Base-by-base conservation (phyloP, 35 echinoderm and acorn worm species). In the Lytechinus variegatus region DNA sequence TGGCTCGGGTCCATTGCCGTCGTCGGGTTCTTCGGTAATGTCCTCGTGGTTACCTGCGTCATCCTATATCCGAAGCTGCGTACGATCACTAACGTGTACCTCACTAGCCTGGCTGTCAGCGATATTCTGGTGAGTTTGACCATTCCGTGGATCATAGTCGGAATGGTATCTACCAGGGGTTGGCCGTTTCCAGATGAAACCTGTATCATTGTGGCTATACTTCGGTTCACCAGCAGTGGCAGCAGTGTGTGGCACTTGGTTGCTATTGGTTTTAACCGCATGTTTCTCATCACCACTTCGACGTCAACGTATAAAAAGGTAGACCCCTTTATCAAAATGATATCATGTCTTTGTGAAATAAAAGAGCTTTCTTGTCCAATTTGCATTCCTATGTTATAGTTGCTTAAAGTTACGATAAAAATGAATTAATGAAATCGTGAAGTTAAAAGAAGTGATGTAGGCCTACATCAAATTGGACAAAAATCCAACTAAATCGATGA, bases 41-140 rank as follows among this genome's bases (percentile, higher is more conserved):
- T 24, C 44, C 86, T 99, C 54, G 98, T 99, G 24, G 97, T 99
- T 13, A 4, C 96, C 10, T 57, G 97, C 8, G 98, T 99, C 19
- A 86, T 94, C 54, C n/a, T 99, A 10, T 97, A 93, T 54, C 94
- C 95, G 16, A 96, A 96, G 95, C 91, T 99, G 55, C 95, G 97
- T 52, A 99, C 98, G 21, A 97, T 95, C 6, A 98, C 98, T 7
- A 99, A 99, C 54, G 97, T 99, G 16, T 99, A 97, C 95, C 94
- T 99, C 33, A 95, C 97, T 27, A 99, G 97, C 89, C 97, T 99
- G 5, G 95, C 96, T 86, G 53, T 97, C 9, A 95, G 96, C 3
- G 98, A 99, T 54, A 51, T 99, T 9, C 89, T 95, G 3, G 96
- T 95, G 4, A 95, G 97, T 96, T 79, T 99, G 54, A 96, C 87